Evolutionary conservation across 1,140 invertebrate genomes (phyloP).

Genomic region (Diuraphis noxia): DNA sequence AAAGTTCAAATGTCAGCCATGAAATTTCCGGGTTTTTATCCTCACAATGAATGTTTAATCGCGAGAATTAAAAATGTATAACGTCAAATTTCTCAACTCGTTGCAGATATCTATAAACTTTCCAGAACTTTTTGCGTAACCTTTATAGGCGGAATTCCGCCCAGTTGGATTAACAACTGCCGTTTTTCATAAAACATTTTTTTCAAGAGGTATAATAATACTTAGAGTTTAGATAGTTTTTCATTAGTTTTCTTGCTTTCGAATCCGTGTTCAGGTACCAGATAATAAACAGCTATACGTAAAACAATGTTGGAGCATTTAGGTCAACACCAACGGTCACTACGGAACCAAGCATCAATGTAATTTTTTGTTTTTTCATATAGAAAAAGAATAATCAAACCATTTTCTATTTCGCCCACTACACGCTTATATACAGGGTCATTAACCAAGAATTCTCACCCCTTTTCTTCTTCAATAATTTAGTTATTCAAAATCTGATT

Average conservation of each 20-base stretch:
- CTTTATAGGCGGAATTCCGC: not conserved
- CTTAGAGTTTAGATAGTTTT: not conserved
- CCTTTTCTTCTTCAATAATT: no score
- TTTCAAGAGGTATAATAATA: not conserved
- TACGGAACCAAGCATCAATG: not conserved
- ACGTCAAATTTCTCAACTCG: not conserved
- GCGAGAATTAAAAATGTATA: not conserved
- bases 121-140: not conserved
- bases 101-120: not conserved
- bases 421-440: no score
- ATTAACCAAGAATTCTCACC: no score
- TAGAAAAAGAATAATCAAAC: not conserved
- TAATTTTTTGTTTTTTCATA: not conserved
- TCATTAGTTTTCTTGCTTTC: not conserved
- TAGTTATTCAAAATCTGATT: no score
- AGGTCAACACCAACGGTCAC: not conserved
- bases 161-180: not conserved
- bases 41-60: not conserved
- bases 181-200: slow-evolving; percentile 18
- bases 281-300: not conserved
- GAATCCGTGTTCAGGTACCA: not conserved
- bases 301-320: not conserved
- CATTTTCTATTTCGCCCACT: not conserved
- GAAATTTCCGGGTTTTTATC: not conserved
- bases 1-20: not conserved